Conservation (phyloP, 2,797 vertebrate species). For the Falco columbarius region DNA sequence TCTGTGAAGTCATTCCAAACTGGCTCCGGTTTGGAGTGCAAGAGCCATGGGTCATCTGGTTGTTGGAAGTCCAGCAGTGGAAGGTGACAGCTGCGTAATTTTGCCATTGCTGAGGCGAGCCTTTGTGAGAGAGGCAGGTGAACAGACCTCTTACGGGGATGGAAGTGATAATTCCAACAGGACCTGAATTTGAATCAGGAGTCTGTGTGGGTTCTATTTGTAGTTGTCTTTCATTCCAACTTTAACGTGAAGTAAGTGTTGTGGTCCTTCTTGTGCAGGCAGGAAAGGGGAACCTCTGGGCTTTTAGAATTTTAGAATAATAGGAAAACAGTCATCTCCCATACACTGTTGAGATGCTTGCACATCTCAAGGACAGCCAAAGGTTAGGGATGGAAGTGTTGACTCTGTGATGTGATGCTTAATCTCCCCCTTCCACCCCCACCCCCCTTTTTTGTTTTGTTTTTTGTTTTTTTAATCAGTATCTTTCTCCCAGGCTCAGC, state of each 20-base stretch:
- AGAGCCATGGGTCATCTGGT: not conserved
- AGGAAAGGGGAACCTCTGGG: not conserved
- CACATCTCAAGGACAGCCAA: not conserved
- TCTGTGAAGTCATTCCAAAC: not conserved
- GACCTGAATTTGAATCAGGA: not conserved
- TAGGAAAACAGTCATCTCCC: not conserved
- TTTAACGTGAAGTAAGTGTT: too few species aligned
- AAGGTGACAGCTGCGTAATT: not conserved
- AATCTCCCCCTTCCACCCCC: too few species aligned
- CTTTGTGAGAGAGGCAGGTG: not conserved
- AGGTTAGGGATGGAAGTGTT: not conserved
- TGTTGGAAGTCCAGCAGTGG: not conserved
- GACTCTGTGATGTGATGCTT: not conserved
- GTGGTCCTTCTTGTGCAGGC: not conserved
- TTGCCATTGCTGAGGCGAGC: not conserved
- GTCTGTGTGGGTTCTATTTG: not conserved
- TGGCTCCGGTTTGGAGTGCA: not conserved
- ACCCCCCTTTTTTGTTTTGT: too few species aligned
- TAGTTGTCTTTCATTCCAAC: not conserved
- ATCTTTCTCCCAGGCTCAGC: not conserved
- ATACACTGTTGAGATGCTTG: not conserved
- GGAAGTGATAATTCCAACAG: not conserved
- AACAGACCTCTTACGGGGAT: not conserved
- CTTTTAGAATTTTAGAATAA: not conserved
- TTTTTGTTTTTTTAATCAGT: not conserved